phyloP scores from a whole-genome alignment of 2,113 vertebrate species.

The Uria lomvia region DNA sequence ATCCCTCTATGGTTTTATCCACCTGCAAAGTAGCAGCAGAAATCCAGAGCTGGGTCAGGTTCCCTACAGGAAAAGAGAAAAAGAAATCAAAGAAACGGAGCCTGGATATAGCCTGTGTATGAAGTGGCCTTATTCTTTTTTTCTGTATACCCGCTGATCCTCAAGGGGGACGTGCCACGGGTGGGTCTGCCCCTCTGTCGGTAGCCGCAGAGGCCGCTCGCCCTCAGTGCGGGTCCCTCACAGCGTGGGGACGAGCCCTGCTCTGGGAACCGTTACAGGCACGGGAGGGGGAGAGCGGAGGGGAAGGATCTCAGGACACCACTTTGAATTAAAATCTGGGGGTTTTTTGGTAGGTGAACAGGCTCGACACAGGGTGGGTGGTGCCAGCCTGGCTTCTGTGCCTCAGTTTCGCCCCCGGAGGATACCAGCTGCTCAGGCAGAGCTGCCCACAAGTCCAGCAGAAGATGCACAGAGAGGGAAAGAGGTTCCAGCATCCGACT shows the following conservation, averaged over 20 bases:
- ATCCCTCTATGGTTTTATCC: not conserved
- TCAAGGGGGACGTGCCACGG: not conserved
- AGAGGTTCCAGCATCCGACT: not conserved
- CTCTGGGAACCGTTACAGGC: not conserved
- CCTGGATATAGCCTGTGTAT: not conserved
- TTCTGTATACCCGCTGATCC: not conserved
- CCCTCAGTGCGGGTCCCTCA: not conserved
- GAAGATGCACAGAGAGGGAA: not conserved
- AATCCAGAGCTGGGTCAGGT: not conserved
- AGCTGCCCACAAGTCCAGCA: not conserved
- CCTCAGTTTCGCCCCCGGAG: not conserved
- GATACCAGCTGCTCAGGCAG: not conserved
- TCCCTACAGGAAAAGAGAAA: not conserved
- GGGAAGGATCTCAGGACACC: not conserved
- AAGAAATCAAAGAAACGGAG: not conserved
- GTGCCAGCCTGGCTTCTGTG: not conserved
- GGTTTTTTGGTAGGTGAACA: not conserved
- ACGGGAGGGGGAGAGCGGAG: not conserved
- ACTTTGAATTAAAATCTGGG: not conserved
- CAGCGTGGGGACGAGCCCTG: not conserved
- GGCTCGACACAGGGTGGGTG: not conserved
- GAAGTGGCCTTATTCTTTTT: not conserved
- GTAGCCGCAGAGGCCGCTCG: not conserved
- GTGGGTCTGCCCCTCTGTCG: not conserved
- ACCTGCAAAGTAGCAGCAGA: not conserved